A percentile compares a stretch with the other conserved stretches of the same genome.
phyloP scores from a whole-genome alignment of 2,113 vertebrate genomes.

The Thamnaconus septentrionalis region DNA sequence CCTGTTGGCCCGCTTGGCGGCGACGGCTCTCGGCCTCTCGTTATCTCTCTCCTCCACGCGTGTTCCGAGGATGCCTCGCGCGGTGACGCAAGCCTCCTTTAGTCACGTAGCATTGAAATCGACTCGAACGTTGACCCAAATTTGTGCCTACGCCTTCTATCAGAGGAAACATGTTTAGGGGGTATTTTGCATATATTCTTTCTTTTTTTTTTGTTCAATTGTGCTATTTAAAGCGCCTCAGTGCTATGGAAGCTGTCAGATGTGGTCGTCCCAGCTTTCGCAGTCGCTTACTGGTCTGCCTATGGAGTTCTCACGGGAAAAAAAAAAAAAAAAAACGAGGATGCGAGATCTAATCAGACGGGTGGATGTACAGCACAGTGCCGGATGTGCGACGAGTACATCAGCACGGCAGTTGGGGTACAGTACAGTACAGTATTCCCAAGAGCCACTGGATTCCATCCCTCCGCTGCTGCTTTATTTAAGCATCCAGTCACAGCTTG shows the following conservation, averaged over 20 bases:
- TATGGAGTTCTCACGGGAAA: conserved; percentile 16
- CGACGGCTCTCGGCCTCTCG: not conserved
- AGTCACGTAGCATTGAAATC: conserved; percentile 21
- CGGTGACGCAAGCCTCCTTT: conserved; percentile 9
- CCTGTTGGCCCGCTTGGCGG: conserved; percentile 26
- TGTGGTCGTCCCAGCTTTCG: conserved; percentile 18
- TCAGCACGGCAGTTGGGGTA: not conserved
- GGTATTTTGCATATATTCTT: conserved; percentile 6
- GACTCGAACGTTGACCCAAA: conserved; percentile 40
- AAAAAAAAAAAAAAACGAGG: not conserved
- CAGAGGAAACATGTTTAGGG: conserved; percentile 37
- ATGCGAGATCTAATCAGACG: too few species aligned
- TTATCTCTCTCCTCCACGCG: conserved; percentile 3
- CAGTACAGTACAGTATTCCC: conserved; percentile 23
- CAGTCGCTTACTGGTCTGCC: not conserved
- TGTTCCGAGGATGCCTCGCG: not conserved
- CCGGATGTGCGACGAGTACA: conserved; percentile 23
- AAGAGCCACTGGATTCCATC: not conserved
- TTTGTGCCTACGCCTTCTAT: conserved; percentile 17
- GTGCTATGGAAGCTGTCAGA: conserved; percentile 52
- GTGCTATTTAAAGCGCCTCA: conserved; percentile 38
- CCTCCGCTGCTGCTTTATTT: not conserved
- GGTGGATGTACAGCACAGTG: conserved; percentile 6
- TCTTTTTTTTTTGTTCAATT: not conserved
- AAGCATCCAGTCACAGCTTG: not conserved